A percentile compares a stretch with the other conserved stretches of the same genome.
phyloP scores from a whole-genome alignment of 2,113 vertebrate genomes.

The Ophiodon elongatus region DNA sequence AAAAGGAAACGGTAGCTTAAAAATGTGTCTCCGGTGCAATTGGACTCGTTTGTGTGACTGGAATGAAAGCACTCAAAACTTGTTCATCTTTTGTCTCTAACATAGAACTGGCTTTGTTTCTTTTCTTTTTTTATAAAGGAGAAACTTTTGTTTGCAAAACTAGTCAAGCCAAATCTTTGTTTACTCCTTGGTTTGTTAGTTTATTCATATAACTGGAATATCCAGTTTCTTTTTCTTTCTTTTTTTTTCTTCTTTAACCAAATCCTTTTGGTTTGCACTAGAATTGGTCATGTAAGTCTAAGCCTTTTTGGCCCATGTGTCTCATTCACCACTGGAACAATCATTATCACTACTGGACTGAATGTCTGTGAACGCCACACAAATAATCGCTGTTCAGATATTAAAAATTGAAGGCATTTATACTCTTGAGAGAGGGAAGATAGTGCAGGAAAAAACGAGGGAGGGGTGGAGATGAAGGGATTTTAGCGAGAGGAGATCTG shows the following conservation, averaged over 20 bases:
- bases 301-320: constrained; percentile 43
- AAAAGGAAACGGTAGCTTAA: constrained; percentile 55
- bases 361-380: constrained; percentile 53
- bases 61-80: constrained; percentile 64
- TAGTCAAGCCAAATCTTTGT: constrained; percentile 73
- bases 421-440: constrained; percentile 65
- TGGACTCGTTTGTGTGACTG: constrained; percentile 65
- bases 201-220: constrained; percentile 71
- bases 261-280: constrained; percentile 78
- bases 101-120: constrained; percentile 34
- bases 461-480: constrained; percentile 36
- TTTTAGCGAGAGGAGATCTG: constrained; percentile 57
- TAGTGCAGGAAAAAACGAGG: constrained; percentile 35
- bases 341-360: constrained; percentile 65
- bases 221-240: constrained; percentile 41
- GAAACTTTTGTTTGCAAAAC: constrained; percentile 58
- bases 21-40: constrained; percentile 52
- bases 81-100: constrained; percentile 48
- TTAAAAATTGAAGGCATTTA: constrained; percentile 74
- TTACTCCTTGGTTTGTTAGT: constrained; percentile 68
- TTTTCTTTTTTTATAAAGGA: constrained; percentile 28
- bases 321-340: constrained; percentile 68
- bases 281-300: constrained; percentile 52
- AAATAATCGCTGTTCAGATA: constrained; percentile 68
- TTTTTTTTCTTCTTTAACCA: constrained; percentile 27